Conservation (phyloP, 1,140 invertebrate species). For the Neodiprion fabricii region DNA sequence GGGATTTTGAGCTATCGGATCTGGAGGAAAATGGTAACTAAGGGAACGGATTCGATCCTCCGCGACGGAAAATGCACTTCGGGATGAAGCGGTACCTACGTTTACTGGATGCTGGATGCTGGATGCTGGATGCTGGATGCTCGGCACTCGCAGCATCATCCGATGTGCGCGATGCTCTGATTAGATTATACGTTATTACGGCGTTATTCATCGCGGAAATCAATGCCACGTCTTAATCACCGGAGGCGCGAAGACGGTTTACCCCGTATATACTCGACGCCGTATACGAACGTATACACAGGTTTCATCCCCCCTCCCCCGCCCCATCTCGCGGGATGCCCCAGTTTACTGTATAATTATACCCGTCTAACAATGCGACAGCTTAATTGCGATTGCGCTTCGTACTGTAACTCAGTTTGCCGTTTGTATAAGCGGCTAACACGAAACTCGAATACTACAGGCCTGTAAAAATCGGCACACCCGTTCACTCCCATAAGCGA, state of each 20-base stretch:
- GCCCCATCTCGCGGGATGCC: background rate
- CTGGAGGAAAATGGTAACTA: no score
- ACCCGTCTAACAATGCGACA: constrained; percentile 25
- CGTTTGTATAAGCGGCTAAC: constrained; percentile 22
- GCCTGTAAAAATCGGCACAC: background rate
- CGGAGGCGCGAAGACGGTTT: background rate
- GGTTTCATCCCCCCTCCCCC: background rate
- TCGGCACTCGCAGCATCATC: no score
- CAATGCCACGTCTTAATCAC: constrained; percentile 5
- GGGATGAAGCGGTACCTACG: no score
- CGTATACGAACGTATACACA: background rate
- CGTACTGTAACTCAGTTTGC: constrained; percentile 33
- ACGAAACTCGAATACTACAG: background rate
- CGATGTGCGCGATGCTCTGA: background rate
- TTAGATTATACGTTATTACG: background rate
- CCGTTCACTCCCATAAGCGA: background rate
- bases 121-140: no score
- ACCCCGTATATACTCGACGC: background rate
- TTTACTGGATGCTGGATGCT: no score
- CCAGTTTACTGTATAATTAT: constrained; percentile 7
- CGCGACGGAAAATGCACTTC: no score
- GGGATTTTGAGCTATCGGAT: no score
- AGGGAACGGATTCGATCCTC: no score
- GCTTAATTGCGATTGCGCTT: constrained; percentile 38
- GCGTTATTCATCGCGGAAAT: constrained; percentile 1